Percentiles rank a stretch among this genome's conserved stretches.
phyloP scores from a whole-genome alignment of 1,140 invertebrate genomes.

The Diachasmimorpha longicaudata region DNA sequence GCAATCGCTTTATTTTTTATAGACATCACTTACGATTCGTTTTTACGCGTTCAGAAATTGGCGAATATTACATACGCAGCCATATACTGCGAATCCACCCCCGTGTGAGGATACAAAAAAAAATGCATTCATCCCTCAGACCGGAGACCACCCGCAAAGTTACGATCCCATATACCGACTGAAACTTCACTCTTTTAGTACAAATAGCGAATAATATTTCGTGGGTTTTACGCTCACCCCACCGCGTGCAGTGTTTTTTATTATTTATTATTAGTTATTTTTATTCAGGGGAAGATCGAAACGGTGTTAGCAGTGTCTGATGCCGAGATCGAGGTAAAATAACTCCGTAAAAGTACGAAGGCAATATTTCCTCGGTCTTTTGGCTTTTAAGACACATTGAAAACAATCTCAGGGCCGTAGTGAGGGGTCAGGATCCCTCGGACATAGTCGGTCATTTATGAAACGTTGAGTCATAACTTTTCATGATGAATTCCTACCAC shows the following conservation, averaged over 20 bases:
- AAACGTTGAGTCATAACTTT: too few species aligned
- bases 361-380: too few species aligned
- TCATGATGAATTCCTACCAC: too few species aligned
- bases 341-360: too few species aligned
- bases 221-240: background rate
- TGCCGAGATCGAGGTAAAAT: too few species aligned
- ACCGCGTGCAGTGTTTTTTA: slow-evolving; percentile 18
- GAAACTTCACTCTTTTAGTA: slow-evolving; percentile 55
- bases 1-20: too few species aligned
- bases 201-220: slow-evolving; percentile 46
- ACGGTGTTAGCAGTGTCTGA: too few species aligned
- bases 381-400: too few species aligned
- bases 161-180: slow-evolving; percentile 53
- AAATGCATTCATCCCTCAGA: background rate
- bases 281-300: slow-evolving; percentile 18
- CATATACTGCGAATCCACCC: background rate
- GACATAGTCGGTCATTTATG: background rate
- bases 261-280: slow-evolving; percentile 29
- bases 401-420: too few species aligned
- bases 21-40: background rate
- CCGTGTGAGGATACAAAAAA: background rate
- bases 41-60: background rate
- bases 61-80: background rate
- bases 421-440: too few species aligned
- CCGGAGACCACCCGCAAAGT: slow-evolving; percentile 49